A percentile compares a stretch with the other conserved stretches of the same genome.
Evolutionary conservation across 1,140 invertebrate species (phyloP).

Genomic region (Diorhabda elongata): DNA sequence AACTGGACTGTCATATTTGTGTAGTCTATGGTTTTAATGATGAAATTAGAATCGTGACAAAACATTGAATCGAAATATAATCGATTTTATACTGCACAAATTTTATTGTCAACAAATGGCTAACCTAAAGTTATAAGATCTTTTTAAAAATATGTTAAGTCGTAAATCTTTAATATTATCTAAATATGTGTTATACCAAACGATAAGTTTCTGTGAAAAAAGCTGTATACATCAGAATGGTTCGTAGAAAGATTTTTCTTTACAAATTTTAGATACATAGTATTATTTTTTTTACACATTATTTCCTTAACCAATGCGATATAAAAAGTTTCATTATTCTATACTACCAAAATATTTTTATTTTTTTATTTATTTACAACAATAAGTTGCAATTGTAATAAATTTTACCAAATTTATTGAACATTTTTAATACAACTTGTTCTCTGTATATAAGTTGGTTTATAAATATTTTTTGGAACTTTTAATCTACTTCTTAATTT

Average conservation of each 20-base stretch:
- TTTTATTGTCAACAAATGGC: not conserved
- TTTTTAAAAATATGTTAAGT: slow-evolving; percentile 5
- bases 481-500: not conserved
- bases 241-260: not conserved
- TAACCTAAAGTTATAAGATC: not conserved
- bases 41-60: no score
- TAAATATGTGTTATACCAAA: slow-evolving; percentile 6
- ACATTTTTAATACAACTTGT: not conserved
- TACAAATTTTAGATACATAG: not conserved
- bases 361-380: not conserved
- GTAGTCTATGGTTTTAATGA: no score
- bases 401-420: not conserved
- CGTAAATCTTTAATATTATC: slow-evolving; percentile 7
- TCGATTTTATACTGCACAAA: no score
- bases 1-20: no score
- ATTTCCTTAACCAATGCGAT: not conserved
- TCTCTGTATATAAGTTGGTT: not conserved
- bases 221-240: not conserved
- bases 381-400: not conserved
- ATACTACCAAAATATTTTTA: not conserved
- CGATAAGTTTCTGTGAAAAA: not conserved
- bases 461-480: slow-evolving; percentile 1
- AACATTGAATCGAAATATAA: no score
- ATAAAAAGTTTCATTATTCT: not conserved
- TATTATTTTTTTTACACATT: not conserved